A percentile compares a stretch with the other conserved stretches of the same genome.
Conservation (phyloP, 2,888 invertebrate genomes). For the Eilema depressum region DNA sequence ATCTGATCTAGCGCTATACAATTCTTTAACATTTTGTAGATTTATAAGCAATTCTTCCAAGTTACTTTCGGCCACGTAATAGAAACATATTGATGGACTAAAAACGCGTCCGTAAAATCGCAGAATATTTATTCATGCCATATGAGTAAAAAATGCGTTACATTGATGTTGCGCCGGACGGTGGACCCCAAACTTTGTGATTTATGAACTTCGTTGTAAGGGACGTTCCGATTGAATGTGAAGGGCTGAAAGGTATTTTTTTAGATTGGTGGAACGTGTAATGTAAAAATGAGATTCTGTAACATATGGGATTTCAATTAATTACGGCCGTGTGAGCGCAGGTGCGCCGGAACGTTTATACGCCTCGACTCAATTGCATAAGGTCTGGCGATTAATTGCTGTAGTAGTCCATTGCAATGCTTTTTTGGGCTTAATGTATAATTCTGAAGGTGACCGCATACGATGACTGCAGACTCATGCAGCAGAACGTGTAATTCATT, state of each 20-base stretch:
- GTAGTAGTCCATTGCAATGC: too few relatives aligned
- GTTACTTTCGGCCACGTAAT: neutral
- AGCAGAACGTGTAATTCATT: too few relatives aligned
- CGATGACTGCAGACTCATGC: too few relatives aligned
- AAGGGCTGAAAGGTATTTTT: constrained; percentile 21
- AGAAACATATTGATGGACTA: neutral
- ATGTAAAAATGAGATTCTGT: constrained; percentile 5
- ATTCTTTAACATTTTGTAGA: neutral
- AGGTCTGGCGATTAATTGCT: neutral
- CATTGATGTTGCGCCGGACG: constrained; percentile 8
- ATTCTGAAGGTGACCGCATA: too few relatives aligned
- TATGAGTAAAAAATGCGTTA: constrained; percentile 14
- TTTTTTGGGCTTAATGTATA: too few relatives aligned
- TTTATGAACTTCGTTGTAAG: constrained; percentile 20
- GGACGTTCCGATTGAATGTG: constrained; percentile 13
- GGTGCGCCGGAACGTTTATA: neutral
- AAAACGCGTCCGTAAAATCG: neutral
- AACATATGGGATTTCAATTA: neutral
- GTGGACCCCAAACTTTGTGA: constrained; percentile 19
- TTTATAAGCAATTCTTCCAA: too few relatives aligned
- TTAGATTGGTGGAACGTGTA: neutral
- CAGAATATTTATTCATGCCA: constrained; percentile 11
- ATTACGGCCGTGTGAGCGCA: neutral
- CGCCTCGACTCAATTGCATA: neutral
- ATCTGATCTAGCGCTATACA: too few relatives aligned